A percentile compares a stretch with the other conserved stretches of the same genome.
Conservation (phyloP, 2,113 vertebrate genomes). For the Meriones unguiculatus region DNA sequence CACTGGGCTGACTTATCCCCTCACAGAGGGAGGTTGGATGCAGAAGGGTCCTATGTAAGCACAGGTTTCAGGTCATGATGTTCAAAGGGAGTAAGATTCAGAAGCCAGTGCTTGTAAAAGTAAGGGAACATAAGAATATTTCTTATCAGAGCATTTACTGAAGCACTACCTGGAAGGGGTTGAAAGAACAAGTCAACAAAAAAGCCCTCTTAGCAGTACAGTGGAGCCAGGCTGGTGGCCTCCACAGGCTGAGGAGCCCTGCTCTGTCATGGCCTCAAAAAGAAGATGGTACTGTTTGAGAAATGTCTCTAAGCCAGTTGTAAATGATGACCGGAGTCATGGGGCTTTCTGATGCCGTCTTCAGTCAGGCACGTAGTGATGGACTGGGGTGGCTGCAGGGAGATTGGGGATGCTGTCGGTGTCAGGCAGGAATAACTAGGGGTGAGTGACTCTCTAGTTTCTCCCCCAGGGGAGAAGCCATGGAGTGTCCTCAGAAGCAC, state of each 20-base stretch:
- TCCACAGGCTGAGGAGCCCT: background rate
- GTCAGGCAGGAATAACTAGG: background rate
- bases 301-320: background rate
- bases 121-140: background rate
- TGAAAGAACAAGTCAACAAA: fast-evolving
- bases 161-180: background rate
- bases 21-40: background rate
- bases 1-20: background rate
- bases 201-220: background rate
- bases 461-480: background rate
- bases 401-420: background rate
- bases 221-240: too few relatives aligned
- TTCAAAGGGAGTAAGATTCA: background rate
- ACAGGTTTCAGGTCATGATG: background rate
- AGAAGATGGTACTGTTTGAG: background rate
- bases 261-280: background rate
- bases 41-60: background rate
- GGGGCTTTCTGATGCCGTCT: background rate
- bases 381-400: background rate
- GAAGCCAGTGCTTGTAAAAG: background rate
- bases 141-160: background rate
- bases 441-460: background rate
- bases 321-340: background rate
- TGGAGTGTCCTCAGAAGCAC: background rate
- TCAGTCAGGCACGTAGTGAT: background rate